Evolutionary conservation across 2,888 invertebrate genomes (phyloP), one percentile per base, ranked within the genome.

Genomic region (Sericinus montela): DNA sequence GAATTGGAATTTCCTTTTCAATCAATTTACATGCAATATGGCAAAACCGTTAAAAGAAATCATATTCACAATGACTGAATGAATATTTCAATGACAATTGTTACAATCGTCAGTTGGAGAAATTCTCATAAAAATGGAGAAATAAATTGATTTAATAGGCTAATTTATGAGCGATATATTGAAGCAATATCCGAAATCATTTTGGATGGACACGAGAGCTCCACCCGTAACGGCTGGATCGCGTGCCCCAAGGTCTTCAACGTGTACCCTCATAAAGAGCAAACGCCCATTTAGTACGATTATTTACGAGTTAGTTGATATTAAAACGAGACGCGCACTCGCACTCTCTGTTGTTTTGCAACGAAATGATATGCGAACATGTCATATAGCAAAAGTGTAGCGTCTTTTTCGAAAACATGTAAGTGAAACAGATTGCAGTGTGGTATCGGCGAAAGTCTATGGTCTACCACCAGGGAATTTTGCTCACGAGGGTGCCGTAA

Each of bases 181-280:
- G 25, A 25, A 8, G 25, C 25, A 5, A 25, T 25, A 30, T 11
- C 30, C 30, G 13, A 19, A 34, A 34, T 34, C 11, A 25, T 29
- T 28, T 29, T 9, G 3, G 38, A 13, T 11, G 11, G 13, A 11
- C 16, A 29, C 37, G 29, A 13, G 4, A 19, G 30, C 38, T 29
- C n/a, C 7, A 6, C 14, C 15, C 15, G 59, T 65, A 69, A 71
- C 65, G 67, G 64, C 52, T 56, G 54, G 58, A 68, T 75, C 65
- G 77, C 80, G 73, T 77, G 80, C 61, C 52, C 51, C 74, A 75
- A 76, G 80, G 77, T 63, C 71, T 59, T 40, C 54, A 65, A 61
- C 50, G 62, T 64, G 53, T 58, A 67, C 55, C 56, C 45, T 48
- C 48, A 42, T 57, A 58, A 62, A 59, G 65, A 59, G 59, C 41